These are phyloP conservation scores for Ypsolopha scabrella DNA, from an alignment of 2,888 invertebrate genomes.

Conservation along the genomic window DNA sequence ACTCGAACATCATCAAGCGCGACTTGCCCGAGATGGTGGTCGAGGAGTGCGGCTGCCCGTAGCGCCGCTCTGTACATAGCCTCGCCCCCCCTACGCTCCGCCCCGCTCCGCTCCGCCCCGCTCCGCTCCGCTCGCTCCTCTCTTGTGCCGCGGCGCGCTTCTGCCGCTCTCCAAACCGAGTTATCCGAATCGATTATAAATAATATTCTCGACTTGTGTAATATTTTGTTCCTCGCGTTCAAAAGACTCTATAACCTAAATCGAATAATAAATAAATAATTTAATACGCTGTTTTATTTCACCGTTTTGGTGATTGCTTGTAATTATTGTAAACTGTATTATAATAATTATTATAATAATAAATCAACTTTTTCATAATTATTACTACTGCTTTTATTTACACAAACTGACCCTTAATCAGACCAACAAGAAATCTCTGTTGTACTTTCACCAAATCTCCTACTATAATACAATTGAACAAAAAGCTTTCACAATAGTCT, in stretches of 20 bases:
- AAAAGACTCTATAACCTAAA: slow-evolving; percentile 68
- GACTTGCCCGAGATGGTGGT: slow-evolving; percentile 97
- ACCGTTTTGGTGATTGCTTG: slow-evolving; percentile 70
- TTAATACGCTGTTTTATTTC: slow-evolving; percentile 69
- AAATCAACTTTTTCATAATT: slow-evolving; percentile 72
- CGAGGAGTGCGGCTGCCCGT: slow-evolving; percentile 95
- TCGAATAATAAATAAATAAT: slow-evolving; percentile 49
- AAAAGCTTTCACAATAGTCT: neutral
- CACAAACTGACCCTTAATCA: neutral
- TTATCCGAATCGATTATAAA: slow-evolving; percentile 65
- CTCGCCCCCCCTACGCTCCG: slow-evolving; percentile 30
- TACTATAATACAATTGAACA: neutral
- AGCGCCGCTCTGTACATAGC: slow-evolving; percentile 28
- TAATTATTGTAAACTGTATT: slow-evolving; percentile 72
- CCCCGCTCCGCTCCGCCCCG: slow-evolving; percentile 19
- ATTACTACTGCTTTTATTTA: slow-evolving; percentile 56
- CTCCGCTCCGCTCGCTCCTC: slow-evolving; percentile 2
- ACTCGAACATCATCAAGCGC: slow-evolving; percentile 91
- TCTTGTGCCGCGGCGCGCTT: slow-evolving; percentile 26
- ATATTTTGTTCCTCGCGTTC: slow-evolving; percentile 70
- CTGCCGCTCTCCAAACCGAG: slow-evolving; percentile 61
- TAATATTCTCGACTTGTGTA: slow-evolving; percentile 69
- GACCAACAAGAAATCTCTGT: too few species aligned
- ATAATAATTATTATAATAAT: slow-evolving; percentile 70
- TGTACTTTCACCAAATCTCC: too few species aligned